Evolutionary conservation across 1,140 invertebrate species (phyloP), one percentile per base, ranked within the genome.

Genomic region (Bombus pascuorum): DNA sequence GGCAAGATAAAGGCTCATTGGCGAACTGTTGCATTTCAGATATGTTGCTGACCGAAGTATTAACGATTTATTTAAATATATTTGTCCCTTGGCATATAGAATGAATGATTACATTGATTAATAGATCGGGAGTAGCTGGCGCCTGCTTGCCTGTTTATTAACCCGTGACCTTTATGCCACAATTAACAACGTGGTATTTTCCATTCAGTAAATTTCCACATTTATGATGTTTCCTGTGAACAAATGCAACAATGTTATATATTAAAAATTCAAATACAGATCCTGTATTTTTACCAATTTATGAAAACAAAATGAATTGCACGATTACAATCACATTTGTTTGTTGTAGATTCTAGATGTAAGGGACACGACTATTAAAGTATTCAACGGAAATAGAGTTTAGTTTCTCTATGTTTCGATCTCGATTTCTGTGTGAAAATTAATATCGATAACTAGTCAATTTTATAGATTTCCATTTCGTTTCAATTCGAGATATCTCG

Each of bases 121-220:
- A 22, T 42, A 68, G 66, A 80, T 87, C 68, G 81, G 72, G 80
- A 78, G 47, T 76, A 77, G 76, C 86, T 76, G 91, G 90, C 92
- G 92, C 86, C 91, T 88, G 87, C 53, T 65, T 73, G 92, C 42
- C 88, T 79, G 87, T 90, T 92, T 89, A 82, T 92, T 92, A 92
- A 92, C 91, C 91, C 77, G 42, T 81, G 92, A 92, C 85, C 86
- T 85, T 85, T 83, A 78, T 42, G 71, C 28, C 65, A 47, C 77
- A 89, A 89, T 89, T 84, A 89, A 86, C 73, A 75, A 79, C 76
- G 32, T n/a, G 79, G 68, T 44, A 76, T 39, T 81, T 77, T 81
- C 53, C 77, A 57, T 81, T 86, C 86, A n/a, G 77, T 76, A 77
- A 79, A 75, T 53, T 86, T 86, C 68, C 39, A n/a, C 39, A 84